Percentiles rank a stretch among this genome's conserved stretches.
Evolutionary conservation across 2,888 invertebrate species (phyloP).

Genomic region (Lysandra bellargus): DNA sequence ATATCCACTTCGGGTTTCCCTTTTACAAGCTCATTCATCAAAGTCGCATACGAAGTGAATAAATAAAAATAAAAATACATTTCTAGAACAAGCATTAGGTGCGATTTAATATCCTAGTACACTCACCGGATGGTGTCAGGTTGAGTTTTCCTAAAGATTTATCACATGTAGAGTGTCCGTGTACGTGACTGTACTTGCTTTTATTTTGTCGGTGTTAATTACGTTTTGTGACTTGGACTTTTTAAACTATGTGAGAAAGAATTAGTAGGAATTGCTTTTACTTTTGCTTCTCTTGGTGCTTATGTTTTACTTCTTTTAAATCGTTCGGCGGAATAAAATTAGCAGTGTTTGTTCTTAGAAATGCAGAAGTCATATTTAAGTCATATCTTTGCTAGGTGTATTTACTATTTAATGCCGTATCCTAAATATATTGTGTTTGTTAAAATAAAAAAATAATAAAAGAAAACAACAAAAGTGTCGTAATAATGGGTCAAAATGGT

Average conservation of each 20-base stretch:
- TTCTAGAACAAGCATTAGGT: conserved; percentile 3
- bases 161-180: conserved; percentile 18
- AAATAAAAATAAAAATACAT: not conserved
- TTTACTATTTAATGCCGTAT: not conserved
- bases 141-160: conserved; percentile 23
- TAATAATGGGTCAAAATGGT: no score
- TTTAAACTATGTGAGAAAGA: conserved; percentile 16
- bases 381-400: not conserved
- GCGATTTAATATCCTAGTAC: conserved; percentile 2
- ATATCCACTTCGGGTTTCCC: no score
- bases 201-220: conserved; percentile 26
- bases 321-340: not conserved
- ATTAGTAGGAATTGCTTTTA: not conserved
- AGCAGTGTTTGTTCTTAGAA: not conserved
- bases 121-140: conserved; percentile 25
- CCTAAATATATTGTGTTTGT: not conserved
- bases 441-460: not conserved
- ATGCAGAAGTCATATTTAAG: not conserved
- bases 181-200: conserved; percentile 8
- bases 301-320: not conserved
- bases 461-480: not conserved
- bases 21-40: not conserved
- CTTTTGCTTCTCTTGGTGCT: not conserved
- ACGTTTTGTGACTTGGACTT: conserved; percentile 17
- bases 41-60: not conserved